These are phyloP conservation scores for Oreotrochilus melanogaster DNA, from an alignment of 2,113 vertebrate species.

Conservation along the genomic window DNA sequence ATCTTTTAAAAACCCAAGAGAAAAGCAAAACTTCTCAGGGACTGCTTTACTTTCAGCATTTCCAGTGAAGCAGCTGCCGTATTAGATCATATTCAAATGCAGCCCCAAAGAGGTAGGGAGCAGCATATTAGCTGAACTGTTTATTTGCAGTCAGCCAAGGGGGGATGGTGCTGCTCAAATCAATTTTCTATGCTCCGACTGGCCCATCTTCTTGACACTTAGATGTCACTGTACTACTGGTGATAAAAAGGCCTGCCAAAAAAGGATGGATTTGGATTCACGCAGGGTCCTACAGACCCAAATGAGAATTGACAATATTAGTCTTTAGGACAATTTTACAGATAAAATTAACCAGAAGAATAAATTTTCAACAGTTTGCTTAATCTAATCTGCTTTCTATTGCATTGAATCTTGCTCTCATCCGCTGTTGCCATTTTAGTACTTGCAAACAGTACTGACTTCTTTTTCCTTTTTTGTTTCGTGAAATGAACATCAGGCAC, in stretches of 20 bases:
- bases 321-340: conserved; percentile 67
- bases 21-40: conserved; percentile 53
- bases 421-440: neutral
- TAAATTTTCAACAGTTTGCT: conserved; percentile 60
- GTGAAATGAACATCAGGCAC: neutral
- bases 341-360: conserved; percentile 68
- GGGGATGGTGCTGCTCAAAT: conserved; percentile 60
- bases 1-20: conserved; percentile 7
- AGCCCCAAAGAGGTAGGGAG: conserved; percentile 49
- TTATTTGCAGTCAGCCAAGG: conserved; percentile 42
- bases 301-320: conserved; percentile 69
- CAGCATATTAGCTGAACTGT: conserved; percentile 29
- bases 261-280: conserved; percentile 62
- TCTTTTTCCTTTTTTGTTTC: neutral
- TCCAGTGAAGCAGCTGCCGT: conserved; percentile 26
- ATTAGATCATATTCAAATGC: conserved; percentile 57
- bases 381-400: conserved; percentile 46
- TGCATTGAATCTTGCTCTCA: conserved; percentile 3
- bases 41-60: neutral
- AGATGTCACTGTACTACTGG: conserved; percentile 60
- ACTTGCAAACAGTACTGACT: neutral
- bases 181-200: conserved; percentile 68
- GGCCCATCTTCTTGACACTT: conserved; percentile 69
- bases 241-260: conserved; percentile 70
- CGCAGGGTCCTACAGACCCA: conserved; percentile 45